A percentile compares a stretch with the other conserved stretches of the same genome.
Evolutionary conservation across 2,113 vertebrate genomes (phyloP).

Genomic region (Hippocampus mohnikei): DNA sequence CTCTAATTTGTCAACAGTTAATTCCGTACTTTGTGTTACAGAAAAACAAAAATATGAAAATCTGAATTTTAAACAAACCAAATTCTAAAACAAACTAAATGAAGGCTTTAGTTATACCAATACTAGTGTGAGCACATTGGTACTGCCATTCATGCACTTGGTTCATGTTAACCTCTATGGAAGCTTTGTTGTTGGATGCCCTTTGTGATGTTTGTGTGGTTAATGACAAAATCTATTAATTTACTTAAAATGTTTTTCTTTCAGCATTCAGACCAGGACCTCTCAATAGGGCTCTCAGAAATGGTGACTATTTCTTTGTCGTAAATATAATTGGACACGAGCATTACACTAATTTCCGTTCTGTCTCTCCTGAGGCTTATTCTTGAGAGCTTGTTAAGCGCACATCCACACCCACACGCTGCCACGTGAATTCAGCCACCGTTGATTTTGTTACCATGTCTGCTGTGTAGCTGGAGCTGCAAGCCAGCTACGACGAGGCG

Average conservation of each 20-base stretch:
- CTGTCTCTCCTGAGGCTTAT: conserved; percentile 17
- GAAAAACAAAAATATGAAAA: too few species aligned
- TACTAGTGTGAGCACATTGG: too few species aligned
- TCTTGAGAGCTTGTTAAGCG: conserved; percentile 23
- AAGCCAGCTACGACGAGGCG: conserved; percentile 68
- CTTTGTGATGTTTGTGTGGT: too few species aligned
- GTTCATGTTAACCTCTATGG: too few species aligned
- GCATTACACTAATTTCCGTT: neutral
- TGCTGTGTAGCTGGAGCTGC: conserved; percentile 67
- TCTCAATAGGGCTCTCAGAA: conserved; percentile 62
- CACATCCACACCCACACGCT: conserved; percentile 26
- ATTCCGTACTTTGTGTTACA: too few species aligned
- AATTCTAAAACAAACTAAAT: too few species aligned
- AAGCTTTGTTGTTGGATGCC: too few species aligned
- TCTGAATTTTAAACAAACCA: too few species aligned
- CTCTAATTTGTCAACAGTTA: too few species aligned
- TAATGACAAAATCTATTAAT: neutral
- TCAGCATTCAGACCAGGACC: conserved; percentile 66
- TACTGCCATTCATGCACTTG: too few species aligned
- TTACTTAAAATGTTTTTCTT: conserved; percentile 11
- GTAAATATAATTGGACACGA: neutral
- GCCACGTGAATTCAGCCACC: conserved; percentile 33
- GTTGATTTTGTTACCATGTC: conserved; percentile 31
- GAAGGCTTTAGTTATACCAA: too few species aligned
- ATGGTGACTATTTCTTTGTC: conserved; percentile 56